A percentile compares a stretch with the other conserved stretches of the same genome.
Conservation (phyloP, 2,113 vertebrate genomes). For the Semicossyphus pulcher region DNA sequence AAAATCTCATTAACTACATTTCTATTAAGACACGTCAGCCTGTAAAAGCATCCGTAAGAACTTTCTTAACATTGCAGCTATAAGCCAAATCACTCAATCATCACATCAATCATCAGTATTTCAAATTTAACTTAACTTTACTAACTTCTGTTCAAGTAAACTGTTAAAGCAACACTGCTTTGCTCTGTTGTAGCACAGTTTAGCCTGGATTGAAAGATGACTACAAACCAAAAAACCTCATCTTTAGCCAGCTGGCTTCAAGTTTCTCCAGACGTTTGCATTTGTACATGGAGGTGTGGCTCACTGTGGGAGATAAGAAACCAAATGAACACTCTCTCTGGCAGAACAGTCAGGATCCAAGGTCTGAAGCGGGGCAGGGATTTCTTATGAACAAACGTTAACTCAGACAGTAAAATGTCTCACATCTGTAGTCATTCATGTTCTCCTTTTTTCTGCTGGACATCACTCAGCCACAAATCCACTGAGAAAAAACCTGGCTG, state of each 20-base stretch:
- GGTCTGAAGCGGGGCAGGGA: conserved; percentile 19
- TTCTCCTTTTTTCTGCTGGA: conserved; percentile 4
- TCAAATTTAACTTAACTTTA: too few relatives aligned
- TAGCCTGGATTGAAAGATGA: background rate
- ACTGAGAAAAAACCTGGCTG: background rate
- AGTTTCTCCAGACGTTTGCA: conserved; percentile 1
- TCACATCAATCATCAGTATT: too few relatives aligned
- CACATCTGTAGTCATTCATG: conserved; percentile 20
- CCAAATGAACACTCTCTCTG: conserved; percentile 1
- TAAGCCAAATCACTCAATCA: too few relatives aligned
- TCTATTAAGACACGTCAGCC: too few relatives aligned
- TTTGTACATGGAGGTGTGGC: conserved; percentile 13
- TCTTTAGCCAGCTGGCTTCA: background rate
- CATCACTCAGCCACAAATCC: background rate
- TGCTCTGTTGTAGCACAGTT: background rate
- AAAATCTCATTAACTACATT: too few relatives aligned
- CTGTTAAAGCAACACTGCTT: too few relatives aligned
- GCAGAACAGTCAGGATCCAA: conserved; percentile 36
- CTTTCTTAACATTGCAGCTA: too few relatives aligned
- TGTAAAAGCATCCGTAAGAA: too few relatives aligned
- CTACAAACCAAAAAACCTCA: background rate
- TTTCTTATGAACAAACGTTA: conserved; percentile 6
- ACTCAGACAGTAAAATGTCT: background rate
- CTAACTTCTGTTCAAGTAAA: too few relatives aligned
- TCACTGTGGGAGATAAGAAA: conserved; percentile 31